Evolutionary conservation across 2,113 vertebrate genomes (phyloP).

Genomic region (Vanacampus margaritifer): DNA sequence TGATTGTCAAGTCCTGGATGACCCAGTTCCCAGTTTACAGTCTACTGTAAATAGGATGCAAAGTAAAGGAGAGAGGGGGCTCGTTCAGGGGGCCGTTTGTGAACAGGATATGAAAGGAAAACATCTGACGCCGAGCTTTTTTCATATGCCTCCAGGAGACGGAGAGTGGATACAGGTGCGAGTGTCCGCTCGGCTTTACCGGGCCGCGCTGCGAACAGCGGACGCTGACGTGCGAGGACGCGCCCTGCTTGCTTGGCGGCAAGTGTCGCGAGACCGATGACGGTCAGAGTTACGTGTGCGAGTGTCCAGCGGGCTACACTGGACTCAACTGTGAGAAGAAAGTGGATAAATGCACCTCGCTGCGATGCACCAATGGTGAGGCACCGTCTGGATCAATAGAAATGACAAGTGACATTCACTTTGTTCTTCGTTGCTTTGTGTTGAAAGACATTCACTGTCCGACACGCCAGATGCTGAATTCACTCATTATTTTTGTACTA

Average conservation of each 20-base stretch:
- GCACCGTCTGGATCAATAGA: not conserved
- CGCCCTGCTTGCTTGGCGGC: constrained; percentile 90
- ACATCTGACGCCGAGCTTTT: constrained; percentile 29
- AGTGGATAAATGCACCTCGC: constrained; percentile 87
- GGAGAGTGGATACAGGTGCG: constrained; percentile 84
- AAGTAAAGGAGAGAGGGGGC: constrained; percentile 45
- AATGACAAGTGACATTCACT: no score
- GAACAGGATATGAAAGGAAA: constrained; percentile 53
- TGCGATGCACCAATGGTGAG: constrained; percentile 90
- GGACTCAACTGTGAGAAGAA: constrained; percentile 98
- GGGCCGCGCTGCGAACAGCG: constrained; percentile 87
- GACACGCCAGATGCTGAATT: no score
- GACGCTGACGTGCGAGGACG: constrained; percentile 86
- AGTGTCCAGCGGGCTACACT: constrained; percentile 85
- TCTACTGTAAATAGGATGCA: constrained; percentile 64
- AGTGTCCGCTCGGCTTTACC: constrained; percentile 85
- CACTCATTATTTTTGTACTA: no score
- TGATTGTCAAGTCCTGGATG: constrained; percentile 68
- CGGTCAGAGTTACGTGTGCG: constrained; percentile 83
- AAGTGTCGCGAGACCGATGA: constrained; percentile 83
- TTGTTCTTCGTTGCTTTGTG: no score
- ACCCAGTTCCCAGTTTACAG: constrained; percentile 68
- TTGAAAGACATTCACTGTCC: no score
- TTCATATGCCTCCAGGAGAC: constrained; percentile 76
- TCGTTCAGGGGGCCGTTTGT: constrained; percentile 6